phyloP scores from a whole-genome alignment of 2,888 invertebrate genomes.

The Dicranocentrus wangi region DNA sequence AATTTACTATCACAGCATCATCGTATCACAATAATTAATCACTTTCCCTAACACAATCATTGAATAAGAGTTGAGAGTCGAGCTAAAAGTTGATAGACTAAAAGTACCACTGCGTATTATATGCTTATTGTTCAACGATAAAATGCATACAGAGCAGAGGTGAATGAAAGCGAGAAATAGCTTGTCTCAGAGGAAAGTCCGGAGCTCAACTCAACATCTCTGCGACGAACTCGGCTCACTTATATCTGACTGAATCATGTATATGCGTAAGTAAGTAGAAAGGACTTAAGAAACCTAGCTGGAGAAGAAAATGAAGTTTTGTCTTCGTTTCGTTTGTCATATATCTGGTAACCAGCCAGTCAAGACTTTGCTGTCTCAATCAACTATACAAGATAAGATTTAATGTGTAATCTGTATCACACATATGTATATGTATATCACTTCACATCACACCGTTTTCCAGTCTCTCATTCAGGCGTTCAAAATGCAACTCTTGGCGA shows the following conservation, averaged over 20 bases:
- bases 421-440: too few relatives aligned
- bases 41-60: background rate
- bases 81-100: background rate
- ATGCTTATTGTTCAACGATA: background rate
- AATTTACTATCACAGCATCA: slow-evolving; percentile 13
- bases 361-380: background rate
- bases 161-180: background rate
- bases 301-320: background rate
- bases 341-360: background rate
- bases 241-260: slow-evolving; percentile 4
- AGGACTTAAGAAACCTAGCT: background rate
- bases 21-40: background rate
- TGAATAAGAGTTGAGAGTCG: background rate
- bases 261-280: background rate
- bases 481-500: too few relatives aligned
- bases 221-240: slow-evolving; percentile 16
- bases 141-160: background rate
- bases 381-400: too few relatives aligned
- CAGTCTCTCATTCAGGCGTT: too few relatives aligned
- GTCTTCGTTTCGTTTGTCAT: background rate
- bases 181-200: slow-evolving; percentile 25
- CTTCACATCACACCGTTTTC: too few relatives aligned
- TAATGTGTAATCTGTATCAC: too few relatives aligned
- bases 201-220: slow-evolving; percentile 31
- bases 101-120: slow-evolving; percentile 12